A percentile compares a stretch with the other conserved stretches of the same genome.
These are phyloP conservation scores for Archocentrus centrarchus DNA, from an alignment of 2,113 vertebrate genomes.

Conservation along the genomic window DNA sequence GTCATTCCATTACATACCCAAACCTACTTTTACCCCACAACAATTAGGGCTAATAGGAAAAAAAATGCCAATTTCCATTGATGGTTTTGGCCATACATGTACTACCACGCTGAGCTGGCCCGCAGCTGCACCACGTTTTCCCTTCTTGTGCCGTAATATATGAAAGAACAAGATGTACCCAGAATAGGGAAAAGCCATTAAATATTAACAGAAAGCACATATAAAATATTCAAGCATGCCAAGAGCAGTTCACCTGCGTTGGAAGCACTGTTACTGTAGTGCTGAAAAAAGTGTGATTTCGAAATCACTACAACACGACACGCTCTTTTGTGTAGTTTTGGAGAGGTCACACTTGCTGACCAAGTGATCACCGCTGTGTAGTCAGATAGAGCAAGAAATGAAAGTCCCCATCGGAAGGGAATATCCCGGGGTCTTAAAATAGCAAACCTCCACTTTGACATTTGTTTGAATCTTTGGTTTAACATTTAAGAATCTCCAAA, in stretches of 20 bases:
- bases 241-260: conserved; percentile 23
- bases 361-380: neutral
- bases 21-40: neutral
- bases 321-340: neutral
- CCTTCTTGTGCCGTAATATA: neutral
- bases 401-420: conserved; percentile 18
- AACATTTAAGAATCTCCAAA: neutral
- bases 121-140: fast-evolving
- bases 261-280: neutral
- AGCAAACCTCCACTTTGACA: neutral
- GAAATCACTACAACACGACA: neutral
- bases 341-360: conserved; percentile 7
- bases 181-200: conserved; percentile 12
- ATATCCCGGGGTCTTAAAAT: conserved; percentile 23
- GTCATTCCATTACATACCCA: neutral
- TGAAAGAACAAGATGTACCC: neutral
- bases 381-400: neutral
- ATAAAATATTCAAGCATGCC: conserved; percentile 49
- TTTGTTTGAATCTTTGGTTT: neutral
- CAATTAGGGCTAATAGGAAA: neutral
- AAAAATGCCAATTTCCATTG: neutral
- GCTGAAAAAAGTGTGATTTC: neutral
- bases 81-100: neutral
- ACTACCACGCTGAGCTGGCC: neutral
- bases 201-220: conserved; percentile 37